Conservation (phyloP, 1,140 invertebrate genomes). For the Gerris buenoi region DNA sequence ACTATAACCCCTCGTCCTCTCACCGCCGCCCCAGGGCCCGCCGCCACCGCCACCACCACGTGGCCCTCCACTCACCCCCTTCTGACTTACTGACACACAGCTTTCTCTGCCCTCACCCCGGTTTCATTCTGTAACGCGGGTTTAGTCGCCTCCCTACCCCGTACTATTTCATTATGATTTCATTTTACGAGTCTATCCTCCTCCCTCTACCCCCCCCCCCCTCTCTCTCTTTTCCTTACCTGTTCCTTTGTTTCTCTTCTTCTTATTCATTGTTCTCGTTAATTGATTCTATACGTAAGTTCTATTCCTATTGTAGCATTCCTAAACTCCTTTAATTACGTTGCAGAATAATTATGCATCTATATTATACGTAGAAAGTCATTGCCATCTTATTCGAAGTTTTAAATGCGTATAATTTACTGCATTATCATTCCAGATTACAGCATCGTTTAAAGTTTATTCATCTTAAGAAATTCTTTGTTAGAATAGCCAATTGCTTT, state of each 20-base stretch:
- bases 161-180: neutral
- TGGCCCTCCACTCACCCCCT: neutral
- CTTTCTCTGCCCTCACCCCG: slow-evolving; percentile 7
- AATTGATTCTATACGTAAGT: too few species aligned
- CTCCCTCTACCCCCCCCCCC: neutral
- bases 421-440: too few species aligned
- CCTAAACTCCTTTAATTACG: too few species aligned
- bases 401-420: too few species aligned
- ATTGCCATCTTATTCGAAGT: too few species aligned
- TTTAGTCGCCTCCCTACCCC: neutral
- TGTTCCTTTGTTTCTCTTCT: neutral
- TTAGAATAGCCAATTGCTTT: too few species aligned
- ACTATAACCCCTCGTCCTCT: neutral
- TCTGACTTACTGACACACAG: neutral
- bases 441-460: too few species aligned
- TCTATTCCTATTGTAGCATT: too few species aligned
- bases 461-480: too few species aligned
- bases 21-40: neutral
- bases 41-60: neutral
- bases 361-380: too few species aligned
- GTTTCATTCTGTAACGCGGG: neutral
- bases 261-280: too few species aligned
- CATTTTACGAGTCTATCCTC: neutral
- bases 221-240: neutral
- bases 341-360: too few species aligned